Conservation (phyloP, 1,140 invertebrate species). For the Thaumetopoea pityocampa region DNA sequence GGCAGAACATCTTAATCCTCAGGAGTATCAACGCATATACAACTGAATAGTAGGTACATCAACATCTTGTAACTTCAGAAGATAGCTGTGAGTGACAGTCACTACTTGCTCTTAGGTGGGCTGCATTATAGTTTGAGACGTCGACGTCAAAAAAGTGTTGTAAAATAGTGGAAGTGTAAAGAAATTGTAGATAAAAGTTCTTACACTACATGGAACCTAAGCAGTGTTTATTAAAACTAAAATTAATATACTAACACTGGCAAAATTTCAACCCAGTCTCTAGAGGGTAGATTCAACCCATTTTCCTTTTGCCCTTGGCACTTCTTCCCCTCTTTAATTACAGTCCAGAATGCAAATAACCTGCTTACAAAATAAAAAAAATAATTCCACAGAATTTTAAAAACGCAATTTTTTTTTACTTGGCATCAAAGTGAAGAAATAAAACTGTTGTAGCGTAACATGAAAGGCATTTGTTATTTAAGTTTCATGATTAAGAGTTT, state of each 20-base stretch:
- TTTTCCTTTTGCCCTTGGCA: conserved; percentile 20
- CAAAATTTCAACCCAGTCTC: background rate
- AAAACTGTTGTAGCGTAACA: conserved; percentile 36
- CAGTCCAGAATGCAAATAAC: conserved; percentile 52
- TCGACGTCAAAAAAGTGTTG: too few species aligned
- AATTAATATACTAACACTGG: background rate
- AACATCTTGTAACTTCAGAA: too few species aligned
- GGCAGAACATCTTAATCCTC: too few species aligned
- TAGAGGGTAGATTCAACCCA: conserved; percentile 17
- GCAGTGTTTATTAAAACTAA: background rate
- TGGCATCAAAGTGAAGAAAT: conserved; percentile 46
- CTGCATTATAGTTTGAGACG: too few species aligned
- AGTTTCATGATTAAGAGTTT: conserved; percentile 55
- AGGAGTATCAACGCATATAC: too few species aligned
- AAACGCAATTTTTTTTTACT: conserved; percentile 45
- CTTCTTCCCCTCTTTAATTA: conserved; percentile 42
- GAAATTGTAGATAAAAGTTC: background rate
- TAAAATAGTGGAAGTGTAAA: background rate
- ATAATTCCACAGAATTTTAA: conserved; percentile 33
- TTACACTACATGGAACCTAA: background rate
- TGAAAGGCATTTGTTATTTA: conserved; percentile 42
- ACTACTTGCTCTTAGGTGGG: too few species aligned
- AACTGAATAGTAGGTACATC: too few species aligned
- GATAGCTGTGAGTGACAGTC: too few species aligned
- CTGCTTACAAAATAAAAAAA: conserved; percentile 37